Base-by-base conservation (phyloP, 2,113 vertebrate genomes). In the Phylloscopus trochilus region DNA sequence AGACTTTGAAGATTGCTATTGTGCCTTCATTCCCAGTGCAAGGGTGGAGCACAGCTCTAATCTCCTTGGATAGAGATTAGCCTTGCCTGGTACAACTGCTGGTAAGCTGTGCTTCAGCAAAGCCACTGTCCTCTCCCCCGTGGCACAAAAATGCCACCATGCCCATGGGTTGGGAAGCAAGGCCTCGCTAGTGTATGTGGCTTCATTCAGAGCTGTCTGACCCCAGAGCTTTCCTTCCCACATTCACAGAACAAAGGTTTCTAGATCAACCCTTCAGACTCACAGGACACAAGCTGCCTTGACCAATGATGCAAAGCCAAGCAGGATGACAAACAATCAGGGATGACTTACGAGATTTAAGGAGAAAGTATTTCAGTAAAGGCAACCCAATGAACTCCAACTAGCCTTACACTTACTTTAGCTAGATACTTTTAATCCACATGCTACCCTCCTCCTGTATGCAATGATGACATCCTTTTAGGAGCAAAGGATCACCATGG, bases 161-260 rank as follows among this genome's bases (percentile, higher is more conserved):
- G 27, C 16, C n/a, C 49, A 35, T 0, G 3, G 3, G 5, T 13
- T 13, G 31, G 49, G 33, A 33, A 64, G 59, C 33, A 39, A 24
- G 23, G 58, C 13, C 35, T 59, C 63, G 9, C 13, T 7, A 33
- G 39, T 1, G 13, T 1, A 0, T 2, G n/a, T 30, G 15, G 41
- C 18, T 79, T 35, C 0, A 0, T 10, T 69, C 77, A 60, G 37
- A 68, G 53, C 35, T 21, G 9, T 11, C 19, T 47, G 16, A 73
- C 12, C 30, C 55, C 77, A 80, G 19, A n/a, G 31, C 21, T 31
- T 15, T 31, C 72, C 33, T 44, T 43, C 31, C 13, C 59, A 44
- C 19, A 7, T 8, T 6, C 22, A 35, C 58, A 31, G 33, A 0
- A 22, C 16, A 23, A 51, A 83, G 30, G 13, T 20, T 69, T 60